Evolutionary conservation across 2,888 invertebrate species (phyloP).

Genomic region (Chymomyza caudatula): DNA sequence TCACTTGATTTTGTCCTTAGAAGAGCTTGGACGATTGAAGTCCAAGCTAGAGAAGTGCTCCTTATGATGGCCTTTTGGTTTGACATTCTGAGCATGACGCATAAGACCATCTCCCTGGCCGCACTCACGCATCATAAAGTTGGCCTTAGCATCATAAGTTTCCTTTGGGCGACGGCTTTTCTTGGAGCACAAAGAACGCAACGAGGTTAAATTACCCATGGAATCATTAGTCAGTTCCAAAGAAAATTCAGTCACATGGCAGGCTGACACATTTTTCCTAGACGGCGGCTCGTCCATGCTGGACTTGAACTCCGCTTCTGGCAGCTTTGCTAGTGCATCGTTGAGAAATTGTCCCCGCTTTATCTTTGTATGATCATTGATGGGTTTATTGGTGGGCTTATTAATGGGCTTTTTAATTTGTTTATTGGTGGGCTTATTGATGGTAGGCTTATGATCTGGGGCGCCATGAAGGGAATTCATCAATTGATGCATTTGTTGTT

Average conservation of each 20-base stretch:
- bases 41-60: conserved; percentile 11
- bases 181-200: conserved; percentile 18
- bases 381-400: no score
- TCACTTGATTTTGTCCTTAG: conserved; percentile 53
- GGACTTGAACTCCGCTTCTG: neutral
- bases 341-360: neutral
- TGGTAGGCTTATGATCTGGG: conserved; percentile 39
- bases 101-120: conserved; percentile 55
- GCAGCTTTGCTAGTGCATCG: neutral
- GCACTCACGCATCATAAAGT: conserved; percentile 45
- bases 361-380: no score
- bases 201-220: conserved; percentile 8
- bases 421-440: no score
- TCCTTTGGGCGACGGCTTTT: conserved; percentile 55
- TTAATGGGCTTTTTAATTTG: no score
- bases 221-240: conserved; percentile 2
- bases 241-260: neutral
- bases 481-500: conserved; percentile 60
- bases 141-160: conserved; percentile 1
- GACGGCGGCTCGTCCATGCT: conserved; percentile 3
- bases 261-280: neutral
- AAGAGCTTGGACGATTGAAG: conserved; percentile 45
- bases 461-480: conserved; percentile 55
- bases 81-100: conserved; percentile 36
- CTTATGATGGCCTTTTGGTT: conserved; percentile 43